Evolutionary conservation across 2,888 invertebrate species (phyloP), one percentile per base, ranked within the genome.

Genomic region (Hydrotaea cyrtoneurina): DNA sequence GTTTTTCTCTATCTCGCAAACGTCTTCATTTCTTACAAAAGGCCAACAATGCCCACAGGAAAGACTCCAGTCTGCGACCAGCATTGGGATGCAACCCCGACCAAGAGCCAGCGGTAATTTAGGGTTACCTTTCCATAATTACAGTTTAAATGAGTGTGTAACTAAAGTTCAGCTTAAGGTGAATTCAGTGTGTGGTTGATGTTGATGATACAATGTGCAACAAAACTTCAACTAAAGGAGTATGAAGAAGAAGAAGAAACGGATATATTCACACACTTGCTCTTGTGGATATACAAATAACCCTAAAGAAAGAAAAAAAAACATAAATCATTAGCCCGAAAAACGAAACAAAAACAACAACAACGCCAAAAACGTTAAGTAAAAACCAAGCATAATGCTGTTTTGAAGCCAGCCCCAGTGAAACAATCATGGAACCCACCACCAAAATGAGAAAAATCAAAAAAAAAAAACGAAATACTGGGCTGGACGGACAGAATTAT

Each of bases 71-170:
- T n/a, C n/a, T n/a, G n/a, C n/a, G n/a, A n/a, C n/a, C n/a, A n/a
- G n/a, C n/a, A n/a, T n/a, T n/a, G n/a, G n/a, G n/a, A n/a, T n/a
- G n/a, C 31, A 31, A 31, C 31, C 15, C 46, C 53, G 4, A 53
- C 7, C n/a, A n/a, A 53, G 4, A 17, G 15, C 69, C 46, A 71
- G 17, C 74, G 71, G 17, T 78, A 64, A 73, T 84, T 78, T 77
- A 39, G n/a, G 75, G 62, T 72, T 74, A 71, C 46, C 62, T 84
- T 84, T 72, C 78, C 84, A 81, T 79, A 81, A 81, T 85, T 82
- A 80, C 72, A 59, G 66, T 59, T 71, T 39, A 82, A 81, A 75
- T 78, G 66, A 74, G 69, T 77, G 79, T 75, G 82, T 66, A 69
- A 77, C 73, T 46, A 77, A 59, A 73, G 82, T 82, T 82, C 77